Conservation (phyloP, 2,888 invertebrate species). For the Euplexia lucipara region DNA sequence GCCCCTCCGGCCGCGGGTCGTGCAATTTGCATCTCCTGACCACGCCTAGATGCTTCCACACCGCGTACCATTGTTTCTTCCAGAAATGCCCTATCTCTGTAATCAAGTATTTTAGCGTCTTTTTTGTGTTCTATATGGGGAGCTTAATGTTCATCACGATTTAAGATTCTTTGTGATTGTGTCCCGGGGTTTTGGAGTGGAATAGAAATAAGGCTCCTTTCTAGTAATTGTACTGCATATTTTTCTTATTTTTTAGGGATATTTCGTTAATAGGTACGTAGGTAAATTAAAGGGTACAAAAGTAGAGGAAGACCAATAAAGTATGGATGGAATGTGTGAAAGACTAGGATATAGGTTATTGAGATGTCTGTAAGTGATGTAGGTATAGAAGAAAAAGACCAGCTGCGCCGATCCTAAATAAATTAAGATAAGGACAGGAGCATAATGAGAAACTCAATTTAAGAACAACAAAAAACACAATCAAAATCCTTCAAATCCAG, state of each 20-base stretch:
- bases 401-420: too few relatives aligned
- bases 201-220: constrained; percentile 4
- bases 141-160: constrained; percentile 53
- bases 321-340: too few relatives aligned
- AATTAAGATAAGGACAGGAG: too few relatives aligned
- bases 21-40: constrained; percentile 86
- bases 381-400: too few relatives aligned
- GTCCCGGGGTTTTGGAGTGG: constrained; percentile 17
- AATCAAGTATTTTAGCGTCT: constrained; percentile 65
- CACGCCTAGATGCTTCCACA: constrained; percentile 87
- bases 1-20: constrained; percentile 77
- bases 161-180: constrained; percentile 35
- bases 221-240: background rate
- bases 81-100: constrained; percentile 69
- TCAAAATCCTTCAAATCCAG: background rate
- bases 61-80: constrained; percentile 79
- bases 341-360: too few relatives aligned
- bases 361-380: too few relatives aligned
- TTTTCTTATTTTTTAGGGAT: too few relatives aligned
- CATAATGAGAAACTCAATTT: too few relatives aligned
- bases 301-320: too few relatives aligned
- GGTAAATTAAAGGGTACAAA: too few relatives aligned
- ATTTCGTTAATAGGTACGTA: too few relatives aligned
- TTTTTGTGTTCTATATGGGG: constrained; percentile 56
- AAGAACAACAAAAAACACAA: too few relatives aligned